Conservation (phyloP, 92 coral and sea anemone species). For the Palythoa grandis region DNA sequence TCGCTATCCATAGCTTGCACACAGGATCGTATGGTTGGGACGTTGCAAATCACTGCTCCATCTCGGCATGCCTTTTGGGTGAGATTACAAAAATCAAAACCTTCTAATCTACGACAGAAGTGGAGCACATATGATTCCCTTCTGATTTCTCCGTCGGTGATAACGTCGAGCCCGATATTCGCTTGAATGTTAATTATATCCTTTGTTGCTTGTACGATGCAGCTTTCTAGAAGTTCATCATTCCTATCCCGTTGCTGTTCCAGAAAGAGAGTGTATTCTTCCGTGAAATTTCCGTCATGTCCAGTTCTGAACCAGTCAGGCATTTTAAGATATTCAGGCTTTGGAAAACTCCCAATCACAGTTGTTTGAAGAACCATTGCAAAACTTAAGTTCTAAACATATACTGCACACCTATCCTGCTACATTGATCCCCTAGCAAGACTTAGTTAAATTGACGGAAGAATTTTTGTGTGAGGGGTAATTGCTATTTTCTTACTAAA, state of each 20-base stretch:
- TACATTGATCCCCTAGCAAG: too few species aligned
- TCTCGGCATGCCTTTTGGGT: conserved; percentile 27
- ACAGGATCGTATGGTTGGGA: conserved; percentile 53
- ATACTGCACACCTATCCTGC: too few species aligned
- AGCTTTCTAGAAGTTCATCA: conserved; percentile 30
- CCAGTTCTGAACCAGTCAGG: conserved; percentile 55
- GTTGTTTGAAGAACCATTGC: conserved; percentile 55
- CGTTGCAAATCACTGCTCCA: conserved; percentile 41
- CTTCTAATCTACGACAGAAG: conserved; percentile 54
- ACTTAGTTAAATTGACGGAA: too few species aligned
- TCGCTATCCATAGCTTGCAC: conserved; percentile 36
- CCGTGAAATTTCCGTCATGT: conserved; percentile 24
- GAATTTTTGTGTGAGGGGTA: too few species aligned
- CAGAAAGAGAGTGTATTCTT: conserved; percentile 26
- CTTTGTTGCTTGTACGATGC: conserved; percentile 45
- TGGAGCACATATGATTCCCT: conserved; percentile 53
- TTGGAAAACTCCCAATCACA: conserved; percentile 61
- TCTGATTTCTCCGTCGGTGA: conserved; percentile 61
- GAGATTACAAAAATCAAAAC: conserved; percentile 50
- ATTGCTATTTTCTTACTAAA: too few species aligned
- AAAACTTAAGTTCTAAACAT: not conserved
- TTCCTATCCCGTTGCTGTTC: not conserved
- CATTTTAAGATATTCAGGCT: conserved; percentile 50
- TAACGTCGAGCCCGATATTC: conserved; percentile 52
- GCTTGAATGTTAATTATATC: conserved; percentile 50